phyloP scores from a whole-genome alignment of 2,797 vertebrate genomes.

The Tenualosa thibaudeaui region DNA sequence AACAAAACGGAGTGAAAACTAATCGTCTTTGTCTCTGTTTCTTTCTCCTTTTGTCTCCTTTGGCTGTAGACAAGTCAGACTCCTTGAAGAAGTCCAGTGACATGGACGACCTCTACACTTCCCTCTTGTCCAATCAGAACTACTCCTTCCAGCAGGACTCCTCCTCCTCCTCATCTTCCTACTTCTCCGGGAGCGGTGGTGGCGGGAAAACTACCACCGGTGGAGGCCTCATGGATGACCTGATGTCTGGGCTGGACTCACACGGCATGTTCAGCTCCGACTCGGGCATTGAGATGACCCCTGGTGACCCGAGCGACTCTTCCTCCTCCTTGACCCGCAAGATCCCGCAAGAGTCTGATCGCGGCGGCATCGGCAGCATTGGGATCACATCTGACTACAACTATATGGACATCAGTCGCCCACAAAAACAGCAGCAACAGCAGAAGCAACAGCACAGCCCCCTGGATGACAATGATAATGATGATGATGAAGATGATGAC shows the following conservation, averaged over 20 bases:
- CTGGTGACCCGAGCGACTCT: constrained; percentile 71
- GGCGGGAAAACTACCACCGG: background rate
- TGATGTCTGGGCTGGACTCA: constrained; percentile 76
- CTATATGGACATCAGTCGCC: constrained; percentile 94
- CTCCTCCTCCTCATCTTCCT: constrained; percentile 44
- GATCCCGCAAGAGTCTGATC: constrained; percentile 79
- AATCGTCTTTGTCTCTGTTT: constrained; percentile 13
- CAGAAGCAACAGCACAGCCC: constrained; percentile 20
- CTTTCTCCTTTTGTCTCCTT: constrained; percentile 27
- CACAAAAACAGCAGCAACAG: constrained; percentile 71
- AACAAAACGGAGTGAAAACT: too few species aligned
- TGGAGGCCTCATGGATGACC: constrained; percentile 68
- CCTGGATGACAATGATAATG: constrained; percentile 25
- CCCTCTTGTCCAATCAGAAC: constrained; percentile 79
- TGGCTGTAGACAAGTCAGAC: constrained; percentile 75
- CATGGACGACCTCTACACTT: constrained; percentile 87
- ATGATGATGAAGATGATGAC: background rate
- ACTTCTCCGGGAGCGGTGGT: constrained; percentile 53
- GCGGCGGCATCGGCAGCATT: constrained; percentile 62
- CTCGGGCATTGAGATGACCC: constrained; percentile 85
- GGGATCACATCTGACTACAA: constrained; percentile 72
- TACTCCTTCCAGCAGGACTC: constrained; percentile 48
- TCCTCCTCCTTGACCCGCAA: constrained; percentile 65
- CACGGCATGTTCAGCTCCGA: constrained; percentile 75
- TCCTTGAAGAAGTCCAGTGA: constrained; percentile 73